Percentiles rank a stretch among this genome's conserved stretches.
phyloP scores from a whole-genome alignment of 1,140 invertebrate species.

The Drosophila busckii region DNA sequence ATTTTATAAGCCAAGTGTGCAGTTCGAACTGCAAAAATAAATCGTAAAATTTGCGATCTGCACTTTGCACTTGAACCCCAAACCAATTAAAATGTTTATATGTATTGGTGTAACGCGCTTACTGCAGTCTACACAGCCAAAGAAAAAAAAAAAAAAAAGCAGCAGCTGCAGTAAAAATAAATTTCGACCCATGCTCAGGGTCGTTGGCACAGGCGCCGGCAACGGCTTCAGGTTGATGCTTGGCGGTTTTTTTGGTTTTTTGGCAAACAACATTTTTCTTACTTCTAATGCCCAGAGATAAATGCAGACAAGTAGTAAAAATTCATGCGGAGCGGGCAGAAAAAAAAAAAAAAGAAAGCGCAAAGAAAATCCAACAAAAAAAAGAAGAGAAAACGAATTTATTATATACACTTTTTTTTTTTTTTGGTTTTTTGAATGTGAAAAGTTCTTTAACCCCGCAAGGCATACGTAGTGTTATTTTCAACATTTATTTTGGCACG shows the following conservation, averaged over 20 bases:
- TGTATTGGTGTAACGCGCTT: too few species aligned
- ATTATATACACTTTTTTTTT: too few species aligned
- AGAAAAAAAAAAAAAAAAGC: background rate
- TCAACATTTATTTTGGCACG: conserved; percentile 72
- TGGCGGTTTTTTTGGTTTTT: too few species aligned
- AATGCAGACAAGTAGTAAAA: conserved; percentile 56
- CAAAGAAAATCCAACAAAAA: conserved; percentile 23
- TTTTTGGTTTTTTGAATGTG: too few species aligned
- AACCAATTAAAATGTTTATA: conserved; percentile 4
- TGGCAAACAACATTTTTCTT: conserved; percentile 69
- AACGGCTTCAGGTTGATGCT: too few species aligned
- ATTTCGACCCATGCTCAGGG: conserved; percentile 61
- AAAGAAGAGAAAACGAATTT: background rate
- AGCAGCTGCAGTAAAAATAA: conserved; percentile 45
- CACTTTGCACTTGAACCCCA: conserved; percentile 42
- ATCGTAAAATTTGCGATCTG: conserved; percentile 2
- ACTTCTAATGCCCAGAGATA: conserved; percentile 63
- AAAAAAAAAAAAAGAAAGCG: conserved; percentile 4
- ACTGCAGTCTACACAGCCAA: background rate
- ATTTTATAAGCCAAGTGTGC: too few species aligned
- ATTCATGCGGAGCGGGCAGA: conserved; percentile 31
- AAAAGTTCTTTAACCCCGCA: conserved; percentile 61
- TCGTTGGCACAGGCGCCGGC: conserved; percentile 33
- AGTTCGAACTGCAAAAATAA: too few species aligned
- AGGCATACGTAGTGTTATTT: conserved; percentile 49